phyloP scores from a whole-genome alignment of 2,113 vertebrate species.

The Aspiorhynchus laticeps region DNA sequence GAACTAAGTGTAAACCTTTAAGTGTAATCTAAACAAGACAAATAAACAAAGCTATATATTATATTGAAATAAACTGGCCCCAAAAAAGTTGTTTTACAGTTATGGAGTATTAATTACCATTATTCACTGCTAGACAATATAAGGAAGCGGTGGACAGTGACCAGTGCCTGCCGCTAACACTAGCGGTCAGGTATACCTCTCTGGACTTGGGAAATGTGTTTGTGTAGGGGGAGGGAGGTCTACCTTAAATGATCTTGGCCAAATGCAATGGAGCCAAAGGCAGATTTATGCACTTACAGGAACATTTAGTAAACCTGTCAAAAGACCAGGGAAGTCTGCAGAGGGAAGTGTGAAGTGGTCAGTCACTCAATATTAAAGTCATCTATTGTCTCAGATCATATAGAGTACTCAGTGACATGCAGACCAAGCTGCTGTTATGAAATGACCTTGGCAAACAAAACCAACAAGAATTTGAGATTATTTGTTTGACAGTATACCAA shows the following conservation, averaged over 20 bases:
- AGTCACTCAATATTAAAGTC: background rate
- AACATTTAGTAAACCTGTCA: constrained; percentile 2
- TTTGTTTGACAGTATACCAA: too few relatives aligned
- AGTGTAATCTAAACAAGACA: background rate
- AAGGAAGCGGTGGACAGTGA: constrained; percentile 64
- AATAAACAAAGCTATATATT: background rate
- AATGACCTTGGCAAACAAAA: background rate
- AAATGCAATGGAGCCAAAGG: constrained; percentile 1
- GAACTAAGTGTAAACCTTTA: too few relatives aligned
- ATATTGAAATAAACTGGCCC: background rate
- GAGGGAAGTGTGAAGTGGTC: constrained; percentile 5
- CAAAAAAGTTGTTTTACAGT: background rate
- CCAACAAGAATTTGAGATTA: too few relatives aligned
- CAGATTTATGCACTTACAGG: constrained; percentile 5
- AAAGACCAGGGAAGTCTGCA: background rate
- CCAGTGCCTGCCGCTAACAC: constrained; percentile 19
- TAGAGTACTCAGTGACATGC: background rate
- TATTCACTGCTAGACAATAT: constrained; percentile 70
- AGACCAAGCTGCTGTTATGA: background rate
- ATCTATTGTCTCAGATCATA: background rate
- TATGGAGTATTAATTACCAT: constrained; percentile 67
- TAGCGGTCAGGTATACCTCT: constrained; percentile 23
- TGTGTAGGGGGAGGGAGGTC: background rate
- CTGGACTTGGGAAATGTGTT: background rate
- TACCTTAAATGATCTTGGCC: constrained; percentile 31